phyloP scores from a whole-genome alignment of 2,113 vertebrate genomes.

The Zingel zingel region DNA sequence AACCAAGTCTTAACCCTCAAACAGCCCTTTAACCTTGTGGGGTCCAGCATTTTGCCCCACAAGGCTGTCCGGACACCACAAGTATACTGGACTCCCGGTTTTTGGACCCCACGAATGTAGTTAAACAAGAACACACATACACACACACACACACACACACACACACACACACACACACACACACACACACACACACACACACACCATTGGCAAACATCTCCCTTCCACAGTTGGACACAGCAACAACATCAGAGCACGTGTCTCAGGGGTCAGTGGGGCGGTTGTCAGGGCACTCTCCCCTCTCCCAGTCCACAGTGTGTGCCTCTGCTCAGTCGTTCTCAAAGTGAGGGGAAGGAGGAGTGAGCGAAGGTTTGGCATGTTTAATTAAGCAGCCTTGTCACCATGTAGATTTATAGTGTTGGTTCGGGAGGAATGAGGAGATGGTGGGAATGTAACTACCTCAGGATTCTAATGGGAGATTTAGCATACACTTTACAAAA shows the following conservation, averaged over 20 bases:
- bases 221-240: slow-evolving; percentile 28
- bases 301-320: slow-evolving; percentile 27
- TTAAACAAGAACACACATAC: too few species aligned
- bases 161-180: slow-evolving; percentile 1
- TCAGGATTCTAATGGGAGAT: slow-evolving; percentile 62
- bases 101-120: too few species aligned
- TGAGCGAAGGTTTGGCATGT: slow-evolving; percentile 59
- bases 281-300: slow-evolving; percentile 30
- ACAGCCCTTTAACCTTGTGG: too few species aligned
- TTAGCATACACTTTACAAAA: slow-evolving; percentile 65
- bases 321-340: slow-evolving; percentile 54
- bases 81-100: too few species aligned
- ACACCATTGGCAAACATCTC: slow-evolving; percentile 30
- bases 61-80: too few species aligned
- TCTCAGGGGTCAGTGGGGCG: slow-evolving; percentile 15
- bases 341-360: slow-evolving; percentile 32
- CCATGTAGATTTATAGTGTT: slow-evolving; percentile 65
- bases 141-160: too few species aligned
- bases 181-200: neutral
- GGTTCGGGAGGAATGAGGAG: slow-evolving; percentile 54
- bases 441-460: slow-evolving; percentile 67
- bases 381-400: slow-evolving; percentile 76
- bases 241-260: slow-evolving; percentile 36
- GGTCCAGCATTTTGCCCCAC: too few species aligned
- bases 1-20: too few species aligned